Conservation (phyloP, 2,113 vertebrate genomes). For the Chaetura pelagica region DNA sequence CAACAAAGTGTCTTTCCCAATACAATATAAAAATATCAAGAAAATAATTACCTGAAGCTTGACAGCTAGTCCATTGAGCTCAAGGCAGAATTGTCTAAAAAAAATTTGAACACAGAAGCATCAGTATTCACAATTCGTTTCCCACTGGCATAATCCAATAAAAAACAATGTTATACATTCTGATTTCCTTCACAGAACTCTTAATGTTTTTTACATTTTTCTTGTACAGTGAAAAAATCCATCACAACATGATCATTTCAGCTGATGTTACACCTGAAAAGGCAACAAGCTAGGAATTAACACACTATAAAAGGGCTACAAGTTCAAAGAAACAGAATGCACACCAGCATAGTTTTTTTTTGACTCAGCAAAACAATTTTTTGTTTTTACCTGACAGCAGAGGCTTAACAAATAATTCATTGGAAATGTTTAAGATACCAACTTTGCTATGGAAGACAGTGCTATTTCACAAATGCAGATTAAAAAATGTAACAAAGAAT, state of each 20-base stretch:
- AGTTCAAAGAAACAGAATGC: neutral
- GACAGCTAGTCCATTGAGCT: slow-evolving; percentile 97
- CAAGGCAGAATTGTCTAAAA: slow-evolving; percentile 95
- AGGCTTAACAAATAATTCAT: neutral
- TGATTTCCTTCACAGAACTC: neutral
- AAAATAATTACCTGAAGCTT: slow-evolving; percentile 92
- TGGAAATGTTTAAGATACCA: neutral
- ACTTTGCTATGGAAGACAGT: neutral
- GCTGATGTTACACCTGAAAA: neutral
- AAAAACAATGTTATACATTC: neutral
- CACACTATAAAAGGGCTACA: neutral
- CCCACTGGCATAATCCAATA: neutral
- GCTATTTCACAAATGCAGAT: neutral
- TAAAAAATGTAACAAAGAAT: neutral
- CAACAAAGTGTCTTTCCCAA: neutral
- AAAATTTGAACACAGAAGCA: slow-evolving; percentile 57
- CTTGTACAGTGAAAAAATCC: neutral
- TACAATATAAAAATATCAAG: neutral
- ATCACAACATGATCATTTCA: neutral
- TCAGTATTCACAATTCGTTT: neutral
- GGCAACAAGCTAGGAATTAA: neutral
- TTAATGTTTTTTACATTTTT: neutral
- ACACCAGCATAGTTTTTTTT: neutral
- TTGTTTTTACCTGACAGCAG: neutral
- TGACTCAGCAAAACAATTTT: neutral